Base-by-base conservation (phyloP, 2,888 invertebrate genomes). In the Mesopsocus fuscifrons region DNA sequence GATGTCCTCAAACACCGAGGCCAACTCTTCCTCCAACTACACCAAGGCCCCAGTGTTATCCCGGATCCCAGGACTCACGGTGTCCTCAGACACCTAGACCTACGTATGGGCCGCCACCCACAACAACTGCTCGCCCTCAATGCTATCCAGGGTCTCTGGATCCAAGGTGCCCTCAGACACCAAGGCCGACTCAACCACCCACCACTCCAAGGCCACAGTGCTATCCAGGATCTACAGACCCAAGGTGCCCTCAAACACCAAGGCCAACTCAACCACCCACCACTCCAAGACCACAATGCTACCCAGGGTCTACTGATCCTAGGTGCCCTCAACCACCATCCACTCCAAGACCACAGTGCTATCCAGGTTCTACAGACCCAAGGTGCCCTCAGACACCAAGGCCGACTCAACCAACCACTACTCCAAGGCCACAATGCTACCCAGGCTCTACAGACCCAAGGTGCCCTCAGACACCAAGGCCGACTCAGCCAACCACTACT, bases 151-250 rank as follows among this genome's bases (percentile, higher is more conserved):
- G 48, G 8, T 47, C 48, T 3, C 38, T 30, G 8, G 51, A 50
- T 47, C 52, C 52, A 30, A 46, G 53, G 43, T 54, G 51, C 38
- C 52, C 52, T 15, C 44, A 46, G 8, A 45, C 49, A 20, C 46
- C 45, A 21, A 41, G 43, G 0, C 54, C 53, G 0, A 53, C 51
- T 44, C 51, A 52, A 0, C 48, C 43, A 32, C 49, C 54, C 4
- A 44, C 44, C 31, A 51, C 47, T 46, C 41, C 47, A 55, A 56
- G 42, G 53, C 58, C 50, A 55, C 57, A 46, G 50, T 58, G 49
- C 52, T 58, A 53, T 57, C 67, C 52, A 58, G 68, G 58, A 60
- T 64, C 53, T 57, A 63, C 32, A 57, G 68, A 62, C 49, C 59
- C 59, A 1, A 52, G 53, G 23, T 62, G 62, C 45, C 59, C 58